phyloP scores from a whole-genome alignment of 2,888 invertebrate species.

The Deroplatys truncata region DNA sequence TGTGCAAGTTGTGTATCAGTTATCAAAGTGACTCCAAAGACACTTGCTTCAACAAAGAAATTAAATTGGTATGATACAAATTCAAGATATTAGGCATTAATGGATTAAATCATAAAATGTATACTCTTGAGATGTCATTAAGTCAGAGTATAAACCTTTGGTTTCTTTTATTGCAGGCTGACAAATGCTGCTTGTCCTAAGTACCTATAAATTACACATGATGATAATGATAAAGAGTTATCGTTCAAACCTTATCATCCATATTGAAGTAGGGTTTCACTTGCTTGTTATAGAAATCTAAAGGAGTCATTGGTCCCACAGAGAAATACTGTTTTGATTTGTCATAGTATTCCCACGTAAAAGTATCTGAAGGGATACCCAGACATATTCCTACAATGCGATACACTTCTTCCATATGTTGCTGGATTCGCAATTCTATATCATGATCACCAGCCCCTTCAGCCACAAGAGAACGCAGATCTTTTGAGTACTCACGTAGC shows the following conservation, averaged over 20 bases:
- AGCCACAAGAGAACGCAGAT: slow-evolving; percentile 60
- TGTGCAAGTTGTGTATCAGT: too few relatives aligned
- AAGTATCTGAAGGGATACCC: slow-evolving; percentile 73
- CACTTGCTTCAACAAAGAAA: too few relatives aligned
- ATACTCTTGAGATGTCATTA: too few relatives aligned
- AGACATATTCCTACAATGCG: slow-evolving; percentile 80
- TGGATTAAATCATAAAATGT: too few relatives aligned
- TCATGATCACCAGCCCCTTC: slow-evolving; percentile 58
- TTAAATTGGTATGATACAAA: too few relatives aligned
- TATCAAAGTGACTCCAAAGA: too few relatives aligned
- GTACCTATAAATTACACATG: too few relatives aligned
- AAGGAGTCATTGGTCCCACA: slow-evolving; percentile 70
- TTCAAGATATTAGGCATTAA: too few relatives aligned
- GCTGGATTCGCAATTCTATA: slow-evolving; percentile 57
- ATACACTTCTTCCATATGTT: slow-evolving; percentile 72
- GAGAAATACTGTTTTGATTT: slow-evolving; percentile 70
- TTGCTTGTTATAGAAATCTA: slow-evolving; percentile 74
- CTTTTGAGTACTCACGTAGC: slow-evolving; percentile 77
- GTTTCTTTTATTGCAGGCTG: too few relatives aligned
- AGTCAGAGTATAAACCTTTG: too few relatives aligned
- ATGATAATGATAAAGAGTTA: too few relatives aligned
- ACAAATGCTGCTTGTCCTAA: too few relatives aligned
- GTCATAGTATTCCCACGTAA: slow-evolving; percentile 82
- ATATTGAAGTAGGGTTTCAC: slow-evolving; percentile 77
- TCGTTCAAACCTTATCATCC: slow-evolving; percentile 64